A percentile compares a stretch with the other conserved stretches of the same genome.
Conservation (phyloP, 2,797 vertebrate genomes). For the Xenops minutus region DNA sequence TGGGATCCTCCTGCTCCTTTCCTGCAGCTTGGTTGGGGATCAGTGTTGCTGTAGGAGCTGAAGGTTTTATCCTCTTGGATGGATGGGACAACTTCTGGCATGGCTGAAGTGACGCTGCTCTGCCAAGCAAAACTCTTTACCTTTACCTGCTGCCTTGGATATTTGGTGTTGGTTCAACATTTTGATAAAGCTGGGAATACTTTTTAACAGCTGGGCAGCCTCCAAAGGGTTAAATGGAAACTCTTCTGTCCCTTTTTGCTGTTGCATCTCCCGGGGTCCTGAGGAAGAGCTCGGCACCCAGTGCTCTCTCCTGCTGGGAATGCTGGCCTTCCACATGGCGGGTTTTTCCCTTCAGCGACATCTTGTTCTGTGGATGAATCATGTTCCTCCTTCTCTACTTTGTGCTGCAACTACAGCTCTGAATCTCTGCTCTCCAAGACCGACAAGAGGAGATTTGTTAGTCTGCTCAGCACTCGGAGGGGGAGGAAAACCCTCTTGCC, state of each 20-base stretch:
- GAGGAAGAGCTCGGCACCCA: neutral
- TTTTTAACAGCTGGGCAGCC: neutral
- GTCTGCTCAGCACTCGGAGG: neutral
- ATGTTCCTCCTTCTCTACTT: neutral
- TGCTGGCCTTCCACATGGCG: neutral
- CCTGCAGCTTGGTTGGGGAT: neutral
- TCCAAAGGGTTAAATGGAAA: neutral
- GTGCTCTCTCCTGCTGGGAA: neutral
- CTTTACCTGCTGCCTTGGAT: neutral
- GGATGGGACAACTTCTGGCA: fast-evolving
- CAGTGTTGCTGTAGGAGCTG: neutral
- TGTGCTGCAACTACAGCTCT: neutral
- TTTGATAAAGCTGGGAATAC: neutral
- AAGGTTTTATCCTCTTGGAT: neutral
- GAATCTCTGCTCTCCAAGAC: constrained; percentile 23
- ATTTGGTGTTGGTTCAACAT: fast-evolving
- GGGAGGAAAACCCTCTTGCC: neutral
- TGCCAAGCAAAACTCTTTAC: fast-evolving
- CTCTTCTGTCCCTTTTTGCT: neutral
- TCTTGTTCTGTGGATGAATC: constrained; percentile 46
- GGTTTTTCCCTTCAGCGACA: constrained; percentile 11
- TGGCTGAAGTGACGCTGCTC: fast-evolving
- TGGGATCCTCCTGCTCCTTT: neutral
- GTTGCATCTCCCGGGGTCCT: neutral
- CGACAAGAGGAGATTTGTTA: neutral